Evolutionary conservation across 2,113 vertebrate genomes (phyloP), one percentile per base, ranked within the genome.

Genomic region (Scolopax mira): DNA sequence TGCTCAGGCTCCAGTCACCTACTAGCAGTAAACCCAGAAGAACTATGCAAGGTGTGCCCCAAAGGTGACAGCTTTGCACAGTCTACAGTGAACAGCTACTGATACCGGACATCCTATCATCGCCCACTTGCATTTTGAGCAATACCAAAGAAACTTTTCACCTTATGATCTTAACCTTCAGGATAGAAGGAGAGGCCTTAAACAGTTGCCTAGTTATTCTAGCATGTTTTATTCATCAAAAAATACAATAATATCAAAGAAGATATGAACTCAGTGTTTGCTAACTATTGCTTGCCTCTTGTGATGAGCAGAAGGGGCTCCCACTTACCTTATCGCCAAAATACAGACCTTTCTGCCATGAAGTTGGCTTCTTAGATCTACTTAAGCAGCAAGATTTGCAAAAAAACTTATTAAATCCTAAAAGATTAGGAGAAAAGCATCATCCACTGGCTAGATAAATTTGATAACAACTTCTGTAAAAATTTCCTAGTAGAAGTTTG

Each of bases 1-100:
- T 0, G 0, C 14, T 66, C 17, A 62, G 15, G 17, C 5, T 84
- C 6, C 33, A 46, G n/a, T 7, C n/a, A 28, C 11, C 23, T 30
- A 25, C 14, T 13, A 66, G 14, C 51, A 85, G 46, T 19, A 52
- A 79, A 61, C 5, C 7, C 42, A 5, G 6, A 61, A 58, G 21
- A 79, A 10, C 3, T 8, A 1, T 3, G 3, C 1, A 1, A 49
- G 13, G 2, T 87, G 24, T 73, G 33, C 5, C 33, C 35, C 13
- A 18, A 28, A 31, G 2, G 5, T 13, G 42, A 41, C 10, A 18
- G 8, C 30, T 78, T 65, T 65, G 21, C 17, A 41, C 7, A 27
- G 9, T 9, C 18, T 31, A 3, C 15, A 22, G 33, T 3, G 11
- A 30, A 12, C 16, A 81, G 21, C 24, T 70, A 23, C 60, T 54